Evolutionary conservation across 2,113 vertebrate genomes (phyloP).

Genomic region (Ageneiosus marmoratus): DNA sequence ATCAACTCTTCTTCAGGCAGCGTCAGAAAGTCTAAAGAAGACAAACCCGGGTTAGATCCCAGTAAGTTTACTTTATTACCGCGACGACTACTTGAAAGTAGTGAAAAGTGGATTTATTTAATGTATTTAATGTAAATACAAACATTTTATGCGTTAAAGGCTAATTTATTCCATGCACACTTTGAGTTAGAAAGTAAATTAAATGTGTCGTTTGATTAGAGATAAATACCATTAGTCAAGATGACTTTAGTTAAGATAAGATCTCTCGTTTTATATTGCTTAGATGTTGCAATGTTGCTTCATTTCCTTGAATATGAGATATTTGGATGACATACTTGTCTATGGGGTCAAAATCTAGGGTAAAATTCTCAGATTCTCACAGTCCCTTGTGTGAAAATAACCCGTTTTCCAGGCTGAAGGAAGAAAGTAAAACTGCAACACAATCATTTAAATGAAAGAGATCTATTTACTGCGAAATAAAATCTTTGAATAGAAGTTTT

Average conservation of each 20-base stretch:
- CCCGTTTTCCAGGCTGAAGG: background rate
- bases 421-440: background rate
- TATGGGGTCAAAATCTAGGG: background rate
- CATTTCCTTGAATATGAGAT: background rate
- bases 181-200: background rate
- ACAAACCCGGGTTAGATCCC: slow-evolving; percentile 84
- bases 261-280: background rate
- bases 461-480: background rate
- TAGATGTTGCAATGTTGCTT: background rate
- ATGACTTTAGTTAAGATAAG: background rate
- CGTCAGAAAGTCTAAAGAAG: slow-evolving; percentile 83
- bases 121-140: background rate
- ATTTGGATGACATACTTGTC: background rate
- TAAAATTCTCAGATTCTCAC: background rate
- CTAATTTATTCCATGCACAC: background rate
- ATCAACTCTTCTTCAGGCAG: slow-evolving; percentile 75
- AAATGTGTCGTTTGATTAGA: background rate
- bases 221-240: too few species aligned
- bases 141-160: background rate
- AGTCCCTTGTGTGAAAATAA: background rate
- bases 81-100: slow-evolving; percentile 48
- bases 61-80: slow-evolving; percentile 79
- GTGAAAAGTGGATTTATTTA: background rate
- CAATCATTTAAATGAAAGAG: background rate
- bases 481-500: background rate